phyloP scores from a whole-genome alignment of 2,888 invertebrate species.

The Dusona sp. region DNA sequence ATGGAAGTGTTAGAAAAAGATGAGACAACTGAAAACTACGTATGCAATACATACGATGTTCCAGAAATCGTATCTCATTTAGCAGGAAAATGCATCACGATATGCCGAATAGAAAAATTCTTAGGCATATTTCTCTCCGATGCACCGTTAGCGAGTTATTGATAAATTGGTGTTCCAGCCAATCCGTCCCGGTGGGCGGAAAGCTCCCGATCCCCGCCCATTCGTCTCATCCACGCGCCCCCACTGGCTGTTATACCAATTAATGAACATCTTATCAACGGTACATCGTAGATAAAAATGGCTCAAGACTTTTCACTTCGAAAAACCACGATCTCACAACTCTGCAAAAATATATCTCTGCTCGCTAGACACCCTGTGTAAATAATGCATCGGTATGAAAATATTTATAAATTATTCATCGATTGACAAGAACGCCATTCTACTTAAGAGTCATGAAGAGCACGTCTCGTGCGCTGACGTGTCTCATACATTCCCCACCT shows the following conservation, averaged over 20 bases:
- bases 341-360: neutral
- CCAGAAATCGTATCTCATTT: neutral
- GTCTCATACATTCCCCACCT: conserved; percentile 59
- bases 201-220: neutral
- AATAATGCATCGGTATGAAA: conserved; percentile 1
- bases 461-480: conserved; percentile 49
- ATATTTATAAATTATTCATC: conserved; percentile 57
- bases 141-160: neutral
- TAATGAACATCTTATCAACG: neutral
- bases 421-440: conserved; percentile 27
- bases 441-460: conserved; percentile 10
- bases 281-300: neutral
- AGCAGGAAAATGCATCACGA: neutral
- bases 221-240: neutral
- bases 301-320: neutral
- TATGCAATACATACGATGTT: neutral
- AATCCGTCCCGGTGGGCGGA: neutral
- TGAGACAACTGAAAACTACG: conserved; percentile 12
- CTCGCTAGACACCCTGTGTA: neutral
- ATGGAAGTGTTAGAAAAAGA: conserved; percentile 2
- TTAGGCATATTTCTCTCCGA: neutral
- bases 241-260: neutral
- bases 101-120: neutral
- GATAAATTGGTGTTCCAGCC: neutral
- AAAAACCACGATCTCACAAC: neutral